phyloP scores from a whole-genome alignment of 2,797 vertebrate genomes.

The Phoebastria nigripes region DNA sequence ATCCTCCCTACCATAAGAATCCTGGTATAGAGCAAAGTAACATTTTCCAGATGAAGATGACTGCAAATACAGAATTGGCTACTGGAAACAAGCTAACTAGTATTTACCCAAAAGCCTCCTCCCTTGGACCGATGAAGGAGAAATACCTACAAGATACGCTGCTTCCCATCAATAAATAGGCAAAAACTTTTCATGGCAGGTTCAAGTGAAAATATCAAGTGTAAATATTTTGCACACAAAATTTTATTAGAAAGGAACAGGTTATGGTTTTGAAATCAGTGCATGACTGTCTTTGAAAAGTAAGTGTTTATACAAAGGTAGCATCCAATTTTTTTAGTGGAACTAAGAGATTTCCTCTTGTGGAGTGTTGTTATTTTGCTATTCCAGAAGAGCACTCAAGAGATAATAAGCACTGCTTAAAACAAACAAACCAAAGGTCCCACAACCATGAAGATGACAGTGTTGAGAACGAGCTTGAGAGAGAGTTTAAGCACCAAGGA shows the following conservation, averaged over 20 bases:
- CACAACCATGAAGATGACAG: not conserved
- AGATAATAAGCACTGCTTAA: not conserved
- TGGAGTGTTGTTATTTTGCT: not conserved
- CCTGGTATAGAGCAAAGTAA: not conserved
- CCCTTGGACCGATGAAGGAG: not conserved
- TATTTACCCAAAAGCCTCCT: not conserved
- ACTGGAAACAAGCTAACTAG: not conserved
- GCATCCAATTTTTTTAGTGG: not conserved
- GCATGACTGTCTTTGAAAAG: not conserved
- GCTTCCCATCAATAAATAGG: not conserved
- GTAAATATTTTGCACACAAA: not conserved
- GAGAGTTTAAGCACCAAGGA: not conserved
- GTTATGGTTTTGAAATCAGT: not conserved
- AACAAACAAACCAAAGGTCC: conserved; percentile 5
- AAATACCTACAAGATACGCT: not conserved
- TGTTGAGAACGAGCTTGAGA: not conserved
- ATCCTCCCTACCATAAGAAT: not conserved
- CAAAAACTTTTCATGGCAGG: not conserved
- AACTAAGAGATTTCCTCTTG: not conserved
- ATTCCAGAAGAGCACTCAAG: not conserved
- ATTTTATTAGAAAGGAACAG: not conserved
- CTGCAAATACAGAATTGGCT: not conserved
- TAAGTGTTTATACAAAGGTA: not conserved
- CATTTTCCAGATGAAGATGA: not conserved
- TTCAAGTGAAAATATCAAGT: not conserved